phyloP scores from a whole-genome alignment of 2,113 vertebrate genomes.

The Oryzias woworae region DNA sequence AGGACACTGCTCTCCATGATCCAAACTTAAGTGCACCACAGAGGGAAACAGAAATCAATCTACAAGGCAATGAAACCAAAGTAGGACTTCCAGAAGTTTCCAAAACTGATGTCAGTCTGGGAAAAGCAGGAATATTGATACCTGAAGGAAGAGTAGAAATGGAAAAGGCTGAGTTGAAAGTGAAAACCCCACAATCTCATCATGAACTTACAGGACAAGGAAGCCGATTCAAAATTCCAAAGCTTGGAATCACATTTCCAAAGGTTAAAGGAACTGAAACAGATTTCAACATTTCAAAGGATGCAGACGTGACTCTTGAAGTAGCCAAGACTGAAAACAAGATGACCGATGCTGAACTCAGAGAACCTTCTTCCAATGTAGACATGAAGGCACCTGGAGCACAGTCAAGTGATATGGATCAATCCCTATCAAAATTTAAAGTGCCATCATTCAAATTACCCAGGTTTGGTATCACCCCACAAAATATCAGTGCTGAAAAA shows the following conservation, averaged over 20 bases:
- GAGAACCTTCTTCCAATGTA: slow-evolving; percentile 21
- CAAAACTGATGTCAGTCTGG: slow-evolving; percentile 9
- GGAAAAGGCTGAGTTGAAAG: slow-evolving; percentile 28
- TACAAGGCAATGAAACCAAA: slow-evolving; percentile 24
- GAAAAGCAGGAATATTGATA: slow-evolving; percentile 30
- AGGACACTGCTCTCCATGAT: slow-evolving; percentile 4
- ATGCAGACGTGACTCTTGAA: not conserved
- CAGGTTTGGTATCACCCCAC: slow-evolving; percentile 46
- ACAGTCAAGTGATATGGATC: slow-evolving; percentile 5
- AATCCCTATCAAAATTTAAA: slow-evolving; percentile 48
- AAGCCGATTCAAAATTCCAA: slow-evolving; percentile 42
- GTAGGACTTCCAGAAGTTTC: slow-evolving; percentile 16
- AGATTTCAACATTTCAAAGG: slow-evolving; percentile 23
- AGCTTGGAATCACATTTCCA: slow-evolving; percentile 39
- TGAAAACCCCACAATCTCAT: slow-evolving; percentile 15
- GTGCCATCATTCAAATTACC: slow-evolving; percentile 54
- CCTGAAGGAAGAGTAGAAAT: slow-evolving; percentile 37
- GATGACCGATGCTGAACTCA: slow-evolving; percentile 19
- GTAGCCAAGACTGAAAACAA: slow-evolving; percentile 15
- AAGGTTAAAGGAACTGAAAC: slow-evolving; percentile 34
- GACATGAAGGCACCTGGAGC: slow-evolving; percentile 26
- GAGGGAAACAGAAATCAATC: not conserved
- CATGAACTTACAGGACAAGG: slow-evolving; percentile 19
- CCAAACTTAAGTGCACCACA: slow-evolving; percentile 25
- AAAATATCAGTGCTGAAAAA: slow-evolving; percentile 20